phyloP scores from a whole-genome alignment of 1,140 invertebrate species.

The Macrotrachela quadricornifera region DNA sequence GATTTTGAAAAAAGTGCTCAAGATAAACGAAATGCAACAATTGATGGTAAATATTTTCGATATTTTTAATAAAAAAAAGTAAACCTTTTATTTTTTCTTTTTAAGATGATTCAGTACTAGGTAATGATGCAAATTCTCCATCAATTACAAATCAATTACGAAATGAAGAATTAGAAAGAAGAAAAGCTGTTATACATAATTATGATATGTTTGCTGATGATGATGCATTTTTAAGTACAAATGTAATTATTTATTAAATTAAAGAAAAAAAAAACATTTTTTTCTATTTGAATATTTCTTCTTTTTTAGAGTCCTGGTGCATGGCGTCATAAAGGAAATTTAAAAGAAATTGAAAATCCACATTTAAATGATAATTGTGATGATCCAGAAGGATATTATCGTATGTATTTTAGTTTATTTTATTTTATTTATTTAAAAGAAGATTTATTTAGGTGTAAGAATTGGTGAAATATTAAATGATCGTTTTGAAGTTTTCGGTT shows the following conservation, averaged over 20 bases:
- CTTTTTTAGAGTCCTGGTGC: conserved; percentile 33
- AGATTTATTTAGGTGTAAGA: conserved; percentile 42
- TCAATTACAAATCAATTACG: no score
- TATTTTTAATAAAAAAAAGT: no score
- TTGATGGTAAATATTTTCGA: no score
- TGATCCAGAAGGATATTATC: conserved; percentile 91
- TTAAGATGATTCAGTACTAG: no score
- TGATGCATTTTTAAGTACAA: not conserved
- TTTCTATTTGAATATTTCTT: not conserved
- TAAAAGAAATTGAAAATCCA: conserved; percentile 54
- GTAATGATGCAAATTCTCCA: no score
- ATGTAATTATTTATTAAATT: no score
- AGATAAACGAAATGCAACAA: no score
- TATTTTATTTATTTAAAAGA: not conserved
- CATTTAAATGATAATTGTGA: conserved; percentile 96
- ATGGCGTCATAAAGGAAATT: conserved; percentile 38
- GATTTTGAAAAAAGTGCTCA: no score
- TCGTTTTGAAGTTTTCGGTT: conserved; percentile 78
- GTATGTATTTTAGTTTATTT: conserved; percentile 28
- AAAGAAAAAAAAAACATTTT: no score
- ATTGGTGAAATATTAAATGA: conserved; percentile 81
- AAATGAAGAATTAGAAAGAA: no score
- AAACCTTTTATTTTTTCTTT: no score
- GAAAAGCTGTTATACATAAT: not conserved
- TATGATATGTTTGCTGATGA: conserved; percentile 10